Evolutionary conservation across 1,140 invertebrate species (phyloP).

Genomic region (Scaptodrosophila lebanonensis): DNA sequence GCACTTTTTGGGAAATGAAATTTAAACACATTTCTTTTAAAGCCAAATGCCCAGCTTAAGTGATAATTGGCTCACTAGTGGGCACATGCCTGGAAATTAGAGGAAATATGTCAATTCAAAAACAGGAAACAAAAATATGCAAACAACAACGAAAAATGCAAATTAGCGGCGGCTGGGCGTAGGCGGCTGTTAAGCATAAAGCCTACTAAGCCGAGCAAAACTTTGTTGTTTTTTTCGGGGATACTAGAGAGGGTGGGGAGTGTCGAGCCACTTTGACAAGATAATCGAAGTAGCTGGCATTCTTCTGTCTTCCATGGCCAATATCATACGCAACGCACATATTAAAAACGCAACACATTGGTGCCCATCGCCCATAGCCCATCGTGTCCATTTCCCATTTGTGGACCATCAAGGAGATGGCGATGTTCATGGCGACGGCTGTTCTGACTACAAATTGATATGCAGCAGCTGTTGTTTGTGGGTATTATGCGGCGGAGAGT

Average conservation of each 20-base stretch:
- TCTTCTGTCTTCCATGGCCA: too few relatives aligned
- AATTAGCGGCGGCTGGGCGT: slow-evolving; percentile 49
- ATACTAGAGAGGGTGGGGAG: too few relatives aligned
- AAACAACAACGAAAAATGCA: too few relatives aligned
- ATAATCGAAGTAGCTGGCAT: slow-evolving; percentile 21
- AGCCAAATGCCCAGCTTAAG: slow-evolving; percentile 47
- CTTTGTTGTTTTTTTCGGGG: too few relatives aligned
- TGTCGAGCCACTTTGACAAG: slow-evolving; percentile 3
- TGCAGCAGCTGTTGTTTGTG: slow-evolving; percentile 63
- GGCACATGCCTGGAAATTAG: slow-evolving; percentile 34
- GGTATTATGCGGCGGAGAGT: background rate
- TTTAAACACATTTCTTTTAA: slow-evolving; percentile 64
- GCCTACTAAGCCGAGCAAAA: too few relatives aligned
- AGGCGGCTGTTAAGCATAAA: too few relatives aligned
- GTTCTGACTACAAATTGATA: slow-evolving; percentile 58
- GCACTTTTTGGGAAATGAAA: slow-evolving; percentile 46
- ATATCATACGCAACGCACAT: too few relatives aligned
- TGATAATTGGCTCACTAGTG: slow-evolving; percentile 66
- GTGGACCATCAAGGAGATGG: too few relatives aligned
- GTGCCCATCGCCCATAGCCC: too few relatives aligned
- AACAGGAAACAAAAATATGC: too few relatives aligned
- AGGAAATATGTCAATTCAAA: slow-evolving; percentile 15
- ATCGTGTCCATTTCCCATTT: too few relatives aligned
- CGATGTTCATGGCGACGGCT: slow-evolving; percentile 10
- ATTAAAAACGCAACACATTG: too few relatives aligned